Evolutionary conservation across 2,113 vertebrate genomes (phyloP).

Genomic region (Arizona elegans): DNA sequence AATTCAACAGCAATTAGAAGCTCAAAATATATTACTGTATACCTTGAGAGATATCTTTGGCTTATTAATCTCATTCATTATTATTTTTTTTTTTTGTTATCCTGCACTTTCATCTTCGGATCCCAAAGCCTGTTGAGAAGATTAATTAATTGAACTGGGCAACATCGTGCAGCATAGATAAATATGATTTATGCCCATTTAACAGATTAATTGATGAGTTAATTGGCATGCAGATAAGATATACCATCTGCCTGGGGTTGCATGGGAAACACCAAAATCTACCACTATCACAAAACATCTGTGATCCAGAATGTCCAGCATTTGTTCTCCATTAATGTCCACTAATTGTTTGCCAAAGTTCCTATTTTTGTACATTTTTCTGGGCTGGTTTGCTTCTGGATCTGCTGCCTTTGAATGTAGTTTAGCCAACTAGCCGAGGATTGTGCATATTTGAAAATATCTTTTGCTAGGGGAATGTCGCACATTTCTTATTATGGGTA

Average conservation of each 20-base stretch:
- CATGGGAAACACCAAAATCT: not conserved
- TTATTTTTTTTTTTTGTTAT: not conserved
- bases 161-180: not conserved
- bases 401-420: fast-evolving
- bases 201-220: conserved; percentile 20
- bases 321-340: not conserved
- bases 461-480: not conserved
- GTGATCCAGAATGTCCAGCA: not conserved
- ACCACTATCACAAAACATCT: not conserved
- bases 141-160: conserved; percentile 16
- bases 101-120: not conserved
- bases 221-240: conserved; percentile 25
- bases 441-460: not conserved
- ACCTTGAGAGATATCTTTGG: conserved; percentile 1
- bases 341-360: not conserved
- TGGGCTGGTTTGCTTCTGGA: not conserved
- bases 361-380: not conserved
- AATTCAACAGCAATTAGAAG: not conserved
- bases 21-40: not conserved
- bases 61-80: not conserved
- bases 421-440: no score
- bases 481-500: fast-evolving
- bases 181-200: conserved; percentile 29
- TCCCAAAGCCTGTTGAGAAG: conserved; percentile 4
- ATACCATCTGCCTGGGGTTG: not conserved